phyloP scores from a whole-genome alignment of 2,113 vertebrate genomes.

The Neodon shergylaensis region DNA sequence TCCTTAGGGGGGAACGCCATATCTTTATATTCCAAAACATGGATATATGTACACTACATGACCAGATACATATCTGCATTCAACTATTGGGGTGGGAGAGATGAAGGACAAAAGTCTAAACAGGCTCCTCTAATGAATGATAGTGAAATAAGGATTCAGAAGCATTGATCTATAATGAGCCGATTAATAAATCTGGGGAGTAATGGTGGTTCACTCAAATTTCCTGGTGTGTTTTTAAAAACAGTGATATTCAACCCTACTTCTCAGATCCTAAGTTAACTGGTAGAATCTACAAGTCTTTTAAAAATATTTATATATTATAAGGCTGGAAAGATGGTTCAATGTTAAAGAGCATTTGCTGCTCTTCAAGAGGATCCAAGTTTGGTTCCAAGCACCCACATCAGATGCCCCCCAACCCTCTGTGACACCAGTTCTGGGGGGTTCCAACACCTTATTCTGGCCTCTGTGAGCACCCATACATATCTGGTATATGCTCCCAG shows the following conservation, averaged over 20 bases:
- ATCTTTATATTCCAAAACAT: background rate
- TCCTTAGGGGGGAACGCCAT: background rate
- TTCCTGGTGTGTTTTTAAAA: background rate
- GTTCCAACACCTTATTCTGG: background rate
- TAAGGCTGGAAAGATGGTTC: background rate
- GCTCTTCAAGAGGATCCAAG: background rate
- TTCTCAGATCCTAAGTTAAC: slow-evolving; percentile 27
- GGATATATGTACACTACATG: background rate
- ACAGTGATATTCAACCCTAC: background rate
- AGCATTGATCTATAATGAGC: background rate
- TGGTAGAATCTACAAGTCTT: background rate
- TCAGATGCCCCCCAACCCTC: no score
- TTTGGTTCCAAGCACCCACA: background rate
- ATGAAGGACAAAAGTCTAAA: background rate
- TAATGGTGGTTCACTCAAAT: background rate
- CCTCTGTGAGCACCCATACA: background rate
- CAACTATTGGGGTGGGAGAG: background rate
- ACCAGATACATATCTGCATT: background rate
- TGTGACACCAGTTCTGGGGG: background rate
- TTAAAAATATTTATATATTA: background rate
- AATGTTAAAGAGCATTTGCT: background rate
- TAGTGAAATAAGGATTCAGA: background rate
- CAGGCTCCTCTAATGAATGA: background rate
- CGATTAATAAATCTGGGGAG: background rate
- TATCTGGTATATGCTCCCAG: no score